Conservation (phyloP, 2,113 vertebrate genomes). For the Diadophis punctatus region DNA sequence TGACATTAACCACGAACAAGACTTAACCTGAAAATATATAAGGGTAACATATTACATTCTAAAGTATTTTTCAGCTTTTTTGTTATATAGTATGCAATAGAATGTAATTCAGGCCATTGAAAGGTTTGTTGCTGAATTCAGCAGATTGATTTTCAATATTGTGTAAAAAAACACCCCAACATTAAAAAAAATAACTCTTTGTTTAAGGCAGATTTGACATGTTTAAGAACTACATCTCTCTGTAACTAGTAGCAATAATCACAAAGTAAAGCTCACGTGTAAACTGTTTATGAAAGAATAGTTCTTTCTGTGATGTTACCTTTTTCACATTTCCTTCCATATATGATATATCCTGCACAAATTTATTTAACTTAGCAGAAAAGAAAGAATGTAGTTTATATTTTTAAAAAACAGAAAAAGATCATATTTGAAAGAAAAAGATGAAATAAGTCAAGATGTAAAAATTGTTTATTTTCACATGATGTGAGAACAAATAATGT, state of each 20-base stretch:
- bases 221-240: background rate
- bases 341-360: background rate
- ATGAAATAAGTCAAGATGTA: background rate
- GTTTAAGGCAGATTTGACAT: background rate
- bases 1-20: background rate
- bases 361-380: background rate
- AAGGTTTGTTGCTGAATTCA: background rate
- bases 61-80: background rate
- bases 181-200: background rate
- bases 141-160: background rate
- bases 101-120: background rate
- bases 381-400: background rate
- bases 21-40: background rate
- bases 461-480: background rate
- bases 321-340: background rate
- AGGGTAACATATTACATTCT: background rate
- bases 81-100: background rate
- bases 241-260: background rate
- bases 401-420: background rate
- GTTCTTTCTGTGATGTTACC: background rate
- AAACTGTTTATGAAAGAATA: background rate
- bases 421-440: background rate
- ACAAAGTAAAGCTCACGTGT: background rate
- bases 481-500: constrained; percentile 5
- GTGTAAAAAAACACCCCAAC: background rate